Percentiles rank a stretch among this genome's conserved stretches.
These are phyloP conservation scores for Pyrocephalus nanus DNA, from an alignment of 2,797 vertebrate genomes.

Conservation along the genomic window DNA sequence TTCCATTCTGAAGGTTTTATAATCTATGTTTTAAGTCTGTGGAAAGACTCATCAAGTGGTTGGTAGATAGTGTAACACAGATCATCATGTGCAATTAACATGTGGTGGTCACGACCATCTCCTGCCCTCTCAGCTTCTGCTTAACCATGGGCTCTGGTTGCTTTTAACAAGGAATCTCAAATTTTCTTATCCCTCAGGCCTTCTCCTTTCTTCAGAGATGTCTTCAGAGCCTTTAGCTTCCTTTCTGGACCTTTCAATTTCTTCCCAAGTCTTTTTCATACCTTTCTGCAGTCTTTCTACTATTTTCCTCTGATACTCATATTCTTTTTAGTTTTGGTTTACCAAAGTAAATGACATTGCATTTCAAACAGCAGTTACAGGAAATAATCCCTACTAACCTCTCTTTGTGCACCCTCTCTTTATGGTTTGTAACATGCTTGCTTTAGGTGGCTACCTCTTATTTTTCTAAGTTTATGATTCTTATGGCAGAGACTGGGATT, in stretches of 20 bases:
- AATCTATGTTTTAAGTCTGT: background rate
- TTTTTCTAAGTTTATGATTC: background rate
- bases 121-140: background rate
- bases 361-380: background rate
- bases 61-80: background rate
- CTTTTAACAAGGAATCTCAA: background rate
- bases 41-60: background rate
- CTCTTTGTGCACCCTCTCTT: background rate
- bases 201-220: background rate
- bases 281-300: background rate
- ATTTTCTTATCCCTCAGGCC: background rate
- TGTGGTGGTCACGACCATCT: rapidly evolving
- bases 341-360: background rate
- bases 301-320: background rate
- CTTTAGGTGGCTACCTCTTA: background rate
- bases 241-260: background rate
- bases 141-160: background rate
- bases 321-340: background rate
- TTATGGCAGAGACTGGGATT: background rate
- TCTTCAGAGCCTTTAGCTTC: background rate
- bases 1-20: background rate
- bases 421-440: background rate
- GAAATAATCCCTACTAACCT: background rate
- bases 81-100: background rate
- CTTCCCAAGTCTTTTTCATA: background rate